Conservation (phyloP, 2,797 vertebrate genomes). For the Ibycter americanus region DNA sequence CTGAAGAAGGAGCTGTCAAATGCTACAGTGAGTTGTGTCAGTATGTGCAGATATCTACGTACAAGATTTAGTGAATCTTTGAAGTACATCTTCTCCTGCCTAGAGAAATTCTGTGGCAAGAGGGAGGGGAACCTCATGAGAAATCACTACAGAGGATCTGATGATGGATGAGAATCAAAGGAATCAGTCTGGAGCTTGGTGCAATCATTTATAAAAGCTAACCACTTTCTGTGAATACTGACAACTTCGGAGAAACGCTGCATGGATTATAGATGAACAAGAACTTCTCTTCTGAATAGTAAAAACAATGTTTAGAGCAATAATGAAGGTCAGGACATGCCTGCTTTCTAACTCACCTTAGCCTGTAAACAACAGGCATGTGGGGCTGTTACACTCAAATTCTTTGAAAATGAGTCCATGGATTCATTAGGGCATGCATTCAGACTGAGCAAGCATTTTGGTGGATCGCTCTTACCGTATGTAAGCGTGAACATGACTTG, state of each 20-base stretch:
- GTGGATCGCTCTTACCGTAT: not conserved
- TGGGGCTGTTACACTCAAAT: not conserved
- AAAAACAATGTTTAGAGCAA: not conserved
- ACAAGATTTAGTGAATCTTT: not conserved
- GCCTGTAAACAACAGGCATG: not conserved
- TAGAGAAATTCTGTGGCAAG: not conserved
- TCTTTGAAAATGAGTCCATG: not conserved
- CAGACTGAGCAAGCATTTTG: not conserved
- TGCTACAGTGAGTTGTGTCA: not conserved
- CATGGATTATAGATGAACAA: not conserved
- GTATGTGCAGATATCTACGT: not conserved
- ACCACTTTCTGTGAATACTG: not conserved
- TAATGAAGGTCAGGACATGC: not conserved
- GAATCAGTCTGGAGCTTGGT: not conserved
- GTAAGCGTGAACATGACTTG: not conserved
- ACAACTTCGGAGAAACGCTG: not conserved
- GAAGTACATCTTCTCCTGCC: not conserved
- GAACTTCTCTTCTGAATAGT: not conserved
- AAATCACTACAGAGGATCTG: not conserved
- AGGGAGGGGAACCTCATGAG: not conserved
- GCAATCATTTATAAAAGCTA: not conserved
- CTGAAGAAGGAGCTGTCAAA: not conserved
- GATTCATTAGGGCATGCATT: not conserved
- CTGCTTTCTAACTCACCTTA: not conserved
- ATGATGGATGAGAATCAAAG: slow-evolving; percentile 4